Evolutionary conservation across 2,888 invertebrate genomes (phyloP).

Genomic region (Troides oblongomaculatus): DNA sequence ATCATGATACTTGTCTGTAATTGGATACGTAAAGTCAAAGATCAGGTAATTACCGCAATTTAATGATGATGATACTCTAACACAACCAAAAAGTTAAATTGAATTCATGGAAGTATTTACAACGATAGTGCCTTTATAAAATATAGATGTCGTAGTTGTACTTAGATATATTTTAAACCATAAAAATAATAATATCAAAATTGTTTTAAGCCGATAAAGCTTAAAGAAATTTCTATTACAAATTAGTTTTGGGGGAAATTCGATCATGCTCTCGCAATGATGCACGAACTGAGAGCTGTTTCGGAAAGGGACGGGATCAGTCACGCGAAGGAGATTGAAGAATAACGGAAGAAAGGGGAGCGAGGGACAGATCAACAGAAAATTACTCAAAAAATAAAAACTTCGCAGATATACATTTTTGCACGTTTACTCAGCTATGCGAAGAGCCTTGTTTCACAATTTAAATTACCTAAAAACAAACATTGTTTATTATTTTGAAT

Average conservation of each 20-base stretch:
- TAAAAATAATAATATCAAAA: not conserved
- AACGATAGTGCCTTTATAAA: not conserved
- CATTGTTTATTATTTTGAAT: too few species aligned
- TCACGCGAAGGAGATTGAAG: conserved; percentile 68
- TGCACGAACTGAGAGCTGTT: conserved; percentile 46
- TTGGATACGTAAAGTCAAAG: too few species aligned
- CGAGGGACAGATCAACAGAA: conserved; percentile 20
- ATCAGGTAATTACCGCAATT: too few species aligned
- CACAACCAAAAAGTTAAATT: too few species aligned
- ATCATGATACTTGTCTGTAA: too few species aligned
- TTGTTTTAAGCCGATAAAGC: not conserved
- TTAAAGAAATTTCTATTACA: conserved; percentile 46
- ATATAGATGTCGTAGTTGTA: not conserved
- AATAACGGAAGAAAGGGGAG: conserved; percentile 45
- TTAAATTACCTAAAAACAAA: not conserved
- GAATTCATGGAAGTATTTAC: not conserved
- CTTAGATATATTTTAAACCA: too few species aligned
- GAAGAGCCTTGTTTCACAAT: conserved; percentile 11
- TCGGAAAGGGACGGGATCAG: conserved; percentile 45
- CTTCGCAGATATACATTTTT: conserved; percentile 24
- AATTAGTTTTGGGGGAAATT: conserved; percentile 55
- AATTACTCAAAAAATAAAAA: conserved; percentile 29
- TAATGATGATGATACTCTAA: too few species aligned
- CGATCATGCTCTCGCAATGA: conserved; percentile 50
- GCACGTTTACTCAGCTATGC: conserved; percentile 16